Percentiles rank a stretch among this genome's conserved stretches.
Conservation (phyloP, 2,888 invertebrate genomes). For the Acleris holmiana region DNA sequence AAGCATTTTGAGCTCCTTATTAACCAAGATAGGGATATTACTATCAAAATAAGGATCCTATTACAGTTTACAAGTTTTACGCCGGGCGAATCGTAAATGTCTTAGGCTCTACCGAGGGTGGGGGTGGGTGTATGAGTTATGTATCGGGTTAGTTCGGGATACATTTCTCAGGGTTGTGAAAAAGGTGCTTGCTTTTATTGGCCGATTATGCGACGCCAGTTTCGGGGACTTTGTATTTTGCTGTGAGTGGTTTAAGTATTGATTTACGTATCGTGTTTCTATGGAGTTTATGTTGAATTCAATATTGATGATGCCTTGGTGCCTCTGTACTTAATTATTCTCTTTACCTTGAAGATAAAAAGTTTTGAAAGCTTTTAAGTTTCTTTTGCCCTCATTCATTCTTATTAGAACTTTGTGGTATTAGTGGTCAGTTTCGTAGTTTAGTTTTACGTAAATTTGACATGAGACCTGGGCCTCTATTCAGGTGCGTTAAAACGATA, state of each 20-base stretch:
- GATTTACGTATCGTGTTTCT: background rate
- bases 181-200: constrained; percentile 45
- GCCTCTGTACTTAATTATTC: too few relatives aligned
- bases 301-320: background rate
- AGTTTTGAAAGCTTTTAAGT: too few relatives aligned
- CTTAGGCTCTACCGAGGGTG: constrained; percentile 8
- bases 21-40: constrained; percentile 34
- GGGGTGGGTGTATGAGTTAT: constrained; percentile 52
- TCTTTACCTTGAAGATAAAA: too few relatives aligned
- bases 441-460: too few relatives aligned
- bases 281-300: background rate
- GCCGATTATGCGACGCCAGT: constrained; percentile 27
- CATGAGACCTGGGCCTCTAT: too few relatives aligned
- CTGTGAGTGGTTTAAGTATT: background rate
- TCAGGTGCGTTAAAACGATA: too few relatives aligned
- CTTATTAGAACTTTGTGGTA: too few relatives aligned
- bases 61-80: constrained; percentile 36
- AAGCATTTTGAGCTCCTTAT: constrained; percentile 19
- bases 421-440: too few relatives aligned
- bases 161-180: constrained; percentile 65
- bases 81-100: constrained; percentile 31
- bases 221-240: constrained; percentile 9
- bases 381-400: too few relatives aligned
- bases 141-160: constrained; percentile 54
- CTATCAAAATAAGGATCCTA: constrained; percentile 31